Base-by-base conservation (phyloP, 1,140 invertebrate genomes). In the Ceratina japonica region DNA sequence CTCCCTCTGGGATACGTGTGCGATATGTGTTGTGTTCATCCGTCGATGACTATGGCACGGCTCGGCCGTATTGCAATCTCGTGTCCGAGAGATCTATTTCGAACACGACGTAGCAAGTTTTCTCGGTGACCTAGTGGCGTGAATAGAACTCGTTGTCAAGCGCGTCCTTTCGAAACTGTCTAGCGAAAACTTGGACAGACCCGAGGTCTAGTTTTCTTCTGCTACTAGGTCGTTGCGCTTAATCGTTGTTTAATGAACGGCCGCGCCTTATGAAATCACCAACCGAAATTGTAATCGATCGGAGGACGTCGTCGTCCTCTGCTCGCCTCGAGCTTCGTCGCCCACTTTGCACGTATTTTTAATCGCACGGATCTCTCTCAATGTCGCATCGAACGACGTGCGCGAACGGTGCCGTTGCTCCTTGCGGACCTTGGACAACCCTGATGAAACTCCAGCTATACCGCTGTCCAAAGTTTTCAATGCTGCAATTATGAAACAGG, bases 91-190 rank as follows among this genome's bases (percentile, higher is more conserved):
- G 75, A 66, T 87, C 84, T 86, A 89, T 88, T 88, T 89, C 85
- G 81, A 89, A 73, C 82, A 78, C 75, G 78, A 63, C 80, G 76
- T 81, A 81, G 80, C 81, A 82, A 84, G 83, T 88, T 88, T 84
- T 87, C 84, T 87, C 85, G 87, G 81, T 90, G 89, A 90, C 89
- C 89, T 87, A 90, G 86, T 90, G 81, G 88, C 89, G 89, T 79
- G 89, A 90, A 90, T 90, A 90, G 89, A 90, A 86, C 82, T 81
- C 81, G 79, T 85, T 82, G 80, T 85, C 85, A 81, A 78, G 86
- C 79, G 76, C 83, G 88, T 88, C 83, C 87, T 88, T 88, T 89
- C 88, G 88, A 89, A 86, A 88, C 80, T 74, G 83, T 84, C 82
- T 82, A 82, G 84, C 81, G 84, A 86, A 88, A 88, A 85, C 86